Evolutionary conservation across 2,113 vertebrate genomes (phyloP).

Genomic region (Sphaerodactylus townsendi): DNA sequence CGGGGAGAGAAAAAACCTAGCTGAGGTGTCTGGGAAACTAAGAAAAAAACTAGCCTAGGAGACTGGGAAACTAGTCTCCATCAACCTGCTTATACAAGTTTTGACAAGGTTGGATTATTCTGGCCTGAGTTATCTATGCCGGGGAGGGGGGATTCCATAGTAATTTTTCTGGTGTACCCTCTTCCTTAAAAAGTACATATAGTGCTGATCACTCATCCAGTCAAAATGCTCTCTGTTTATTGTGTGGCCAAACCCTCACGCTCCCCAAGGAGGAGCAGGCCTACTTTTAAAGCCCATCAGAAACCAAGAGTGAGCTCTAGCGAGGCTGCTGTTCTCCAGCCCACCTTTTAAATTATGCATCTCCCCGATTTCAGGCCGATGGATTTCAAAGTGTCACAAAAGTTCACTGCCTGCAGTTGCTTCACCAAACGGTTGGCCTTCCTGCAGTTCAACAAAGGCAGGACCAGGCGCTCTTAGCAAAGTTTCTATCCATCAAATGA

Average conservation of each 20-base stretch:
- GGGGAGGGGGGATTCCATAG: too few species aligned
- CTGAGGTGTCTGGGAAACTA: too few species aligned
- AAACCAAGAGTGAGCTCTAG: not conserved
- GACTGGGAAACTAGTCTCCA: not conserved
- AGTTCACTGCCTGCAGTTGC: not conserved
- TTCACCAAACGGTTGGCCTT: not conserved
- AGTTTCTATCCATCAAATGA: not conserved
- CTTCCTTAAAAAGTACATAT: slow-evolving; percentile 1
- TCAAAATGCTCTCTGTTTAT: not conserved
- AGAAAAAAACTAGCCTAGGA: too few species aligned
- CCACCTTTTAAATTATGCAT: not conserved
- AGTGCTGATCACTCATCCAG: not conserved
- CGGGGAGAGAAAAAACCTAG: too few species aligned
- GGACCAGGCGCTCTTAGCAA: not conserved
- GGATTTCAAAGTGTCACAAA: not conserved
- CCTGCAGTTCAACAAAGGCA: not conserved
- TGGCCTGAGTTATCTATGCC: not conserved
- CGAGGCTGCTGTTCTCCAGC: not conserved
- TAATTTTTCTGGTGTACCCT: slow-evolving; percentile 1
- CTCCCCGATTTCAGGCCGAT: not conserved
- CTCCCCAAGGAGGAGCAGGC: not conserved
- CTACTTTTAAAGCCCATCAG: slow-evolving; percentile 10
- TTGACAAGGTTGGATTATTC: not conserved
- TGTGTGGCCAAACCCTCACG: not conserved
- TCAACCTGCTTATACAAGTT: not conserved